Percentiles rank a stretch among this genome's conserved stretches.
These are phyloP conservation scores for Ctenochaetus hawaiiensis DNA, from an alignment of 2,797 vertebrate species.

Conservation along the genomic window DNA sequence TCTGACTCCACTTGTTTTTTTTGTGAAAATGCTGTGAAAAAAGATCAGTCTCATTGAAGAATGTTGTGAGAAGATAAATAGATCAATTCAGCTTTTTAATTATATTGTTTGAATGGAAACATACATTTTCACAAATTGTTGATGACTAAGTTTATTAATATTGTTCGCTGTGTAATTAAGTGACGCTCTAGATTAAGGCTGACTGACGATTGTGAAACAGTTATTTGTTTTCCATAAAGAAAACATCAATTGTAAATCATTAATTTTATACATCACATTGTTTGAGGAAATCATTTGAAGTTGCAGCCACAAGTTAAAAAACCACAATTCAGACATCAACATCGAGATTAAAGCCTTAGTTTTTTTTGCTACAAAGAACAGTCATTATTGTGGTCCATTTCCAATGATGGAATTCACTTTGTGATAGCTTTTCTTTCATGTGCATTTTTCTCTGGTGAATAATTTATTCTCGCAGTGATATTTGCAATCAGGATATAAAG, in stretches of 20 bases:
- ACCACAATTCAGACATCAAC: not conserved
- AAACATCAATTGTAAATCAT: not conserved
- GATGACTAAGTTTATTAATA: not conserved
- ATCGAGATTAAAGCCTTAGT: no score
- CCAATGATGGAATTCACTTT: not conserved
- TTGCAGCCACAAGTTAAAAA: not conserved
- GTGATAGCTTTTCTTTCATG: slow-evolving; percentile 7
- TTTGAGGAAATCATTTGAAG: not conserved
- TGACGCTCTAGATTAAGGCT: not conserved
- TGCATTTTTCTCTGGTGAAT: slow-evolving; percentile 12
- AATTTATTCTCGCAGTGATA: slow-evolving; percentile 4
- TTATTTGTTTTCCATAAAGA: slow-evolving; percentile 7
- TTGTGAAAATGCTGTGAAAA: no score
- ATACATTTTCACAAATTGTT: not conserved
- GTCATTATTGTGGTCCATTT: no score
- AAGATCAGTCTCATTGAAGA: no score
- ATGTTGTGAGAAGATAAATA: not conserved
- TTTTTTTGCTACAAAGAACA: no score
- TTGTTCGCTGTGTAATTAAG: not conserved
- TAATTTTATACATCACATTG: not conserved
- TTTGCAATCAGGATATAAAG: slow-evolving; percentile 29
- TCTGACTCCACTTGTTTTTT: no score
- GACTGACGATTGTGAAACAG: slow-evolving; percentile 1
- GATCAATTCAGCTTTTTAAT: not conserved
- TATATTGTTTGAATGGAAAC: not conserved